These are phyloP conservation scores for Alethe diademata DNA, from an alignment of 2,113 vertebrate species.

Conservation along the genomic window DNA sequence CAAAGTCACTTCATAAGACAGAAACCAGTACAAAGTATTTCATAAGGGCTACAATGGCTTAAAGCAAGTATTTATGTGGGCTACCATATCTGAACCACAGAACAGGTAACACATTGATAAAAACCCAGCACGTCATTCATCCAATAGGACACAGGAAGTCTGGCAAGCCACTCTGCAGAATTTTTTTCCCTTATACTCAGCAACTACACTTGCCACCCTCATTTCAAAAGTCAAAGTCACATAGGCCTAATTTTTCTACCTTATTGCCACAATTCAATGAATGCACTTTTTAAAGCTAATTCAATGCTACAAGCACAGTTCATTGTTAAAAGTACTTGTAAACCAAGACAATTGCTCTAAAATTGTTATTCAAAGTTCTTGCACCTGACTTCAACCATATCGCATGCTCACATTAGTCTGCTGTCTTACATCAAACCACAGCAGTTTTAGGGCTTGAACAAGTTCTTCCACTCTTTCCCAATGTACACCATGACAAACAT, in stretches of 20 bases:
- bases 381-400: neutral
- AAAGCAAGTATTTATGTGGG: neutral
- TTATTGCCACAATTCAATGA: neutral
- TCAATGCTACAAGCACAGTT: neutral
- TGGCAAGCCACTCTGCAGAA: neutral
- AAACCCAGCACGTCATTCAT: neutral
- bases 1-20: fast-evolving
- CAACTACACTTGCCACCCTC: neutral
- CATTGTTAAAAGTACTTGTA: neutral
- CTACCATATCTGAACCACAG: neutral
- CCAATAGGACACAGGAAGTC: neutral
- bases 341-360: neutral
- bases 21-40: neutral
- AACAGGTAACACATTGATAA: neutral
- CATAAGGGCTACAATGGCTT: neutral
- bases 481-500: neutral
- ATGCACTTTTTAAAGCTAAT: neutral
- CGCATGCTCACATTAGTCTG: neutral
- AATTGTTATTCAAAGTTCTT: neutral
- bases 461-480: neutral
- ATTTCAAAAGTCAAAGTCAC: neutral
- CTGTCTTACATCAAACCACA: neutral
- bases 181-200: neutral
- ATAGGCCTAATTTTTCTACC: neutral
- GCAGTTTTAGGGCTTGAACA: neutral